These are phyloP conservation scores for Drosophila parabipectinata DNA, from an alignment of 1,140 invertebrate species.

Conservation along the genomic window DNA sequence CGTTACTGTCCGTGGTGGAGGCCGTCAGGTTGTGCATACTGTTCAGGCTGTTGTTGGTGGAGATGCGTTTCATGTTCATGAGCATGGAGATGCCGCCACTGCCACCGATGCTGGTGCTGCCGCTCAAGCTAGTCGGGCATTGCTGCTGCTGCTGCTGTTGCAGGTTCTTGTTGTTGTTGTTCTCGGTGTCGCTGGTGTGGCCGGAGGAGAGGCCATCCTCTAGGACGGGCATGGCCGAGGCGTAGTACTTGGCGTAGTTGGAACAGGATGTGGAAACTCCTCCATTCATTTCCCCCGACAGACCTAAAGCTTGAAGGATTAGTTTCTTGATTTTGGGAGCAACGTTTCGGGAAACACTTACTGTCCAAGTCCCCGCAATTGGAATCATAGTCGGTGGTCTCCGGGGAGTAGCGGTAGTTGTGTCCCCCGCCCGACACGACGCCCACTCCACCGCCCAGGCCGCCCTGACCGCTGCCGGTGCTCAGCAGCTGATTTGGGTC, in stretches of 20 bases:
- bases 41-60: slow-evolving; percentile 78
- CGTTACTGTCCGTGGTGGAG: slow-evolving; percentile 66
- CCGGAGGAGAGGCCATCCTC: slow-evolving; percentile 97
- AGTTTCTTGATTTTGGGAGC: background rate
- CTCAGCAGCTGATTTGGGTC: slow-evolving; percentile 75
- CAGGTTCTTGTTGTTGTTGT: slow-evolving; percentile 84
- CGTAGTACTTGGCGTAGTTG: slow-evolving; percentile 81
- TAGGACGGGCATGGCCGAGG: slow-evolving; percentile 92
- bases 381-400: slow-evolving; percentile 97
- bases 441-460: slow-evolving; percentile 49
- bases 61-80: slow-evolving; percentile 83
- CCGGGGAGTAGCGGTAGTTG: slow-evolving; percentile 94
- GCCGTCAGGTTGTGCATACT: slow-evolving; percentile 79
- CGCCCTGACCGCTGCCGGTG: slow-evolving; percentile 52
- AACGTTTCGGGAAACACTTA: slow-evolving; percentile 39
- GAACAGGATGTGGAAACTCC: slow-evolving; percentile 77
- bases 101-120: slow-evolving; percentile 70
- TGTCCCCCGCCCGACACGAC: slow-evolving; percentile 51
- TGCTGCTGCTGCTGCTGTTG: slow-evolving; percentile 32
- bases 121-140: slow-evolving; percentile 52
- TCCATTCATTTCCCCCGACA: slow-evolving; percentile 82
- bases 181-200: slow-evolving; percentile 96
- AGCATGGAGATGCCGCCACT: slow-evolving; percentile 80
- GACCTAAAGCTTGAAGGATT: slow-evolving; percentile 67
- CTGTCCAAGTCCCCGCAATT: slow-evolving; percentile 94